A percentile compares a stretch with the other conserved stretches of the same genome.
These are phyloP conservation scores for Coilia nasus DNA, from an alignment of 2,797 vertebrate species.

Conservation along the genomic window DNA sequence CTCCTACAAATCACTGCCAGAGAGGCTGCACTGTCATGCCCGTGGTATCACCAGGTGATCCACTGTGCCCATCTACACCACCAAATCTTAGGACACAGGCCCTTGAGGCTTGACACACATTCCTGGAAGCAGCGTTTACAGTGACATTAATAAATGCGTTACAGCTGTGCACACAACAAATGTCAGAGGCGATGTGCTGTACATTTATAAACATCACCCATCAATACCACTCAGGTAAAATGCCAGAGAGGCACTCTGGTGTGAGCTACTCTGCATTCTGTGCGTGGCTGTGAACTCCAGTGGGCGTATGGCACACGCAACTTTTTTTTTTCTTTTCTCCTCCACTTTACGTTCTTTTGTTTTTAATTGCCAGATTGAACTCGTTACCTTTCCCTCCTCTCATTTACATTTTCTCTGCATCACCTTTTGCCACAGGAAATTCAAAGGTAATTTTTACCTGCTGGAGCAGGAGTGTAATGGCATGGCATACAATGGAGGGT, in stretches of 20 bases:
- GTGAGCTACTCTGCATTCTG: too few species aligned
- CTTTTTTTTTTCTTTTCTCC: not conserved
- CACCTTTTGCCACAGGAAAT: conserved; percentile 33
- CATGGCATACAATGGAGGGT: not conserved
- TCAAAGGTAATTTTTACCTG: conserved; percentile 33
- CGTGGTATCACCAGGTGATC: not conserved
- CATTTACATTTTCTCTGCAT: conserved; percentile 16
- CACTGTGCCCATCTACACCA: not conserved
- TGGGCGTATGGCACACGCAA: not conserved
- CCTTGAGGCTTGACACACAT: conserved; percentile 6
- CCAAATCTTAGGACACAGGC: not conserved
- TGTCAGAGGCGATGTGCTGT: conserved; percentile 33
- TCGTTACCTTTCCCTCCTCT: not conserved
- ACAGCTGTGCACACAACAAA: conserved; percentile 18
- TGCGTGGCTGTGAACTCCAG: not conserved
- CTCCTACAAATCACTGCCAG: not conserved
- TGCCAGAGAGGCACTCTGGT: conserved; percentile 21
- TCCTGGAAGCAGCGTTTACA: conserved; percentile 4
- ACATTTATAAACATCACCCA: conserved; percentile 32
- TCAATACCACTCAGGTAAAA: conserved; percentile 41
- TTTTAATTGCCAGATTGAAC: conserved; percentile 22
- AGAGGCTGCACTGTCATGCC: not conserved
- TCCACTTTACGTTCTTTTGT: not conserved
- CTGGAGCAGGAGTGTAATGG: not conserved
- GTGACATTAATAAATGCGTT: conserved; percentile 31